Percentiles rank a stretch among this genome's conserved stretches.
Evolutionary conservation across 2,113 vertebrate genomes (phyloP).

Genomic region (Cercocebus atys): DNA sequence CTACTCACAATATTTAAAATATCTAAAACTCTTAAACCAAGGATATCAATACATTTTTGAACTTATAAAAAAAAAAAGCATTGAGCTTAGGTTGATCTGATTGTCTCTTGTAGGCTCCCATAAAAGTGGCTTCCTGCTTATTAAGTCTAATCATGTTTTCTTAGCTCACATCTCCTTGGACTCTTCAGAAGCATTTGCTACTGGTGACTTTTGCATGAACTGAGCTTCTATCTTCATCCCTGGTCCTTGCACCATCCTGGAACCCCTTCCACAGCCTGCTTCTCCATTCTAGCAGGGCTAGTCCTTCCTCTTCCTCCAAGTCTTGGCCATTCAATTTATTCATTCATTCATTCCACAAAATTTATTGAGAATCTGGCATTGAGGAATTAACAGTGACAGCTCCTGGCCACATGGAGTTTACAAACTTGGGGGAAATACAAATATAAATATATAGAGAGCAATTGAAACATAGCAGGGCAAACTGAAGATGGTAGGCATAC

Average conservation of each 20-base stretch:
- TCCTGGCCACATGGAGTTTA: not conserved
- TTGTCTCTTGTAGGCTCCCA: not conserved
- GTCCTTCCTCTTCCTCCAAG: not conserved
- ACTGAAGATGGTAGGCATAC: not conserved
- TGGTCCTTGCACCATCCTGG: not conserved
- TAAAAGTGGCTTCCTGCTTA: not conserved
- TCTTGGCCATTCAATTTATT: not conserved
- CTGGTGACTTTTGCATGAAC: not conserved
- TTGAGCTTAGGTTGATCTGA: not conserved
- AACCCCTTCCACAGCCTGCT: not conserved
- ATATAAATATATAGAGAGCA: not conserved
- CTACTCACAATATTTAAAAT: not conserved
- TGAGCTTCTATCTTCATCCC: rapidly evolving
- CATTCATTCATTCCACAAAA: not conserved
- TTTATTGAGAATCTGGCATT: not conserved
- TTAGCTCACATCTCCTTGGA: not conserved
- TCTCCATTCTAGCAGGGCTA: not conserved
- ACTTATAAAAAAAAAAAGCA: not conserved
- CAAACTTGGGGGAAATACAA: not conserved
- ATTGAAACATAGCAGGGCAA: not conserved
- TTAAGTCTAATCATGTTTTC: not conserved
- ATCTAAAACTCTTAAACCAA: not conserved
- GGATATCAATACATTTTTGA: not conserved
- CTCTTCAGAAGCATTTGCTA: not conserved
- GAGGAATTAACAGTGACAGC: not conserved